Percentiles rank a stretch among this genome's conserved stretches.
Evolutionary conservation across 2,113 vertebrate genomes (phyloP).

Genomic region (Bufo gargarizans): DNA sequence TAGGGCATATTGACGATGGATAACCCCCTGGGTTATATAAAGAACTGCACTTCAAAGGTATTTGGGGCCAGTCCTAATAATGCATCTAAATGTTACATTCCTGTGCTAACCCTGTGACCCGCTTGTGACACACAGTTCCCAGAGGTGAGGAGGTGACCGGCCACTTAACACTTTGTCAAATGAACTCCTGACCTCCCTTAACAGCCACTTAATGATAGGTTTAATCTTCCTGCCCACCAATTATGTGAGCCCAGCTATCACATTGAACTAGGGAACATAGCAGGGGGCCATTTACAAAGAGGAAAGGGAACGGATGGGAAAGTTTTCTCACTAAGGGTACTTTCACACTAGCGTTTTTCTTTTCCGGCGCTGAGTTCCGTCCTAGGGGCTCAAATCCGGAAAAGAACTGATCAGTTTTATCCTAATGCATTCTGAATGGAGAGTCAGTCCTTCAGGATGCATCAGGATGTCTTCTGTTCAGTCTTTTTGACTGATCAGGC

Average conservation of each 20-base stretch:
- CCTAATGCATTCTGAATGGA: too few relatives aligned
- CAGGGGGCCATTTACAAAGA: constrained; percentile 22
- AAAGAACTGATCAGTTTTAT: too few relatives aligned
- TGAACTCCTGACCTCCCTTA: constrained; percentile 63
- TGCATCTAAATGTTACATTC: constrained; percentile 67
- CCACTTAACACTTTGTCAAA: constrained; percentile 68
- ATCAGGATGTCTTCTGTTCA: too few relatives aligned
- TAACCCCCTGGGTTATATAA: background rate
- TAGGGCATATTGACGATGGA: background rate
- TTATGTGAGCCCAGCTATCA: constrained; percentile 63
- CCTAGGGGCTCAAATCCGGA: too few relatives aligned
- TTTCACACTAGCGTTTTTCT: too few relatives aligned
- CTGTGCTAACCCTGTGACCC: constrained; percentile 74
- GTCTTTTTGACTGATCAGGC: too few relatives aligned
- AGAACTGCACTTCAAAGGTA: constrained; percentile 36
- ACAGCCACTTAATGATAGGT: constrained; percentile 57
- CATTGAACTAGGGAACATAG: constrained; percentile 18
- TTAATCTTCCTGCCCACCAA: constrained; percentile 54
- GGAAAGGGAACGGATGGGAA: background rate
- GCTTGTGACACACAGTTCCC: constrained; percentile 61
- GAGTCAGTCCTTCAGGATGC: too few relatives aligned
- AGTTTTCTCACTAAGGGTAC: constrained; percentile 12
- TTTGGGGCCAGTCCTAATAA: constrained; percentile 13
- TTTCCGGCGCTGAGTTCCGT: too few relatives aligned
- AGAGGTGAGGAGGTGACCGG: constrained; percentile 69